Base-by-base conservation (phyloP, 1,140 invertebrate genomes). In the Aphidius ervi region DNA sequence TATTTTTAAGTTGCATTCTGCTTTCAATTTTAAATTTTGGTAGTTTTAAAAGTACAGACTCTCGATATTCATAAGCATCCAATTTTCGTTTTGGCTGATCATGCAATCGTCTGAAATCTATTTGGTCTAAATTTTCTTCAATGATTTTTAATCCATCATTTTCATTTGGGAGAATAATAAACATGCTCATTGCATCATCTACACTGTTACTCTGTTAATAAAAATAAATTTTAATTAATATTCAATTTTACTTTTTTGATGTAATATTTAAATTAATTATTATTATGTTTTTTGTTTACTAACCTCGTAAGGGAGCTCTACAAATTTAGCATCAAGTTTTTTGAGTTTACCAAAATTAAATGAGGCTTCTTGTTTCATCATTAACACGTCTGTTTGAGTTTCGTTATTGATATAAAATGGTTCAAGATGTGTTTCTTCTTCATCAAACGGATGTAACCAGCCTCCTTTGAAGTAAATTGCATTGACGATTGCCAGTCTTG, bases 391-490 rank as follows among this genome's bases (percentile, higher is more conserved):
- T 50, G 74, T 75, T 16, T 64, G 64, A 58, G 76, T 61, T n/a
- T 69, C 70, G 59, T 76, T 69, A 39, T 65, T 72, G 8, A 76
- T 62, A 63, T 75, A 74, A 68, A 83, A 83, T 48, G 69, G 59
- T 55, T 71, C 75, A 47, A 75, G 67, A 9, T 56, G 56, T n/a
- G 81, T 84, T 46, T 61, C 40, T 10, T 68, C 59, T 46, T 57
- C 43, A 39, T 74, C 62, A 68, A 84, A 84, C 57, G 64, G 66
- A 56, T 77, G 47, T 43, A 67, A 52, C 82, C 82, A 84, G 54
- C 61, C 64, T 16, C 78, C 63, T 74, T 93, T 93, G 76, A 95
- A 95, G 72, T 94, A 92, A 46, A 95, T 82, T 7, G 91, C 91
- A 77, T 94, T 95, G 3, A 92, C 78, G 1, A 94, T 76, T 6